Percentiles rank a stretch among this genome's conserved stretches.
phyloP scores from a whole-genome alignment of 2,888 invertebrate genomes.

The Catocala fraxini region DNA sequence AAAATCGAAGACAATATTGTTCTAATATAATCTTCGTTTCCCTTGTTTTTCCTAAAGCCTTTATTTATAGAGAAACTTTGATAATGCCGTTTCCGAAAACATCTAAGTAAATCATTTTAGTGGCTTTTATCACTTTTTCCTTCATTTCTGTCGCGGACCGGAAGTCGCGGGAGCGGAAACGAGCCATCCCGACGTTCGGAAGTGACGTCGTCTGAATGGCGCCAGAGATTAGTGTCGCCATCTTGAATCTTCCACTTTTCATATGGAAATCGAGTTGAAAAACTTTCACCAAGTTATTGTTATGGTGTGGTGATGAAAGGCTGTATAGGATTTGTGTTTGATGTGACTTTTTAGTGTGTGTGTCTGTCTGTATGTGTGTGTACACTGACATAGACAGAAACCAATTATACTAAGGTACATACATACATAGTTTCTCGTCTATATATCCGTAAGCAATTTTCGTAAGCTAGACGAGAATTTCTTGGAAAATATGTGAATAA shows the following conservation, averaged over 20 bases:
- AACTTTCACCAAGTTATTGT: conserved; percentile 35
- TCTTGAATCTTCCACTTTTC: conserved; percentile 45
- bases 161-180: conserved; percentile 60
- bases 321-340: neutral
- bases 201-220: conserved; percentile 68
- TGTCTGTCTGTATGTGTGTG: too few species aligned
- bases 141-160: conserved; percentile 52
- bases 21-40: too few species aligned
- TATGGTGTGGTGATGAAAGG: conserved; percentile 14
- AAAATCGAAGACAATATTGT: too few species aligned
- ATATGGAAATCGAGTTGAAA: conserved; percentile 43
- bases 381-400: too few species aligned
- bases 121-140: conserved; percentile 37
- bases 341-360: too few species aligned
- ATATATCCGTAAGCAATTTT: too few species aligned
- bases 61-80: conserved; percentile 3
- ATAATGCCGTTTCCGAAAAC: conserved; percentile 12
- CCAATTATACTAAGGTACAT: too few species aligned
- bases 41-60: neutral
- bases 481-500: too few species aligned
- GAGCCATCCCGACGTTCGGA: conserved; percentile 62
- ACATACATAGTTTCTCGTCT: too few species aligned
- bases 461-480: too few species aligned
- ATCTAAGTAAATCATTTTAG: conserved; percentile 29
- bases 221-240: conserved; percentile 56